Percentiles rank a stretch among this genome's conserved stretches.
Conservation (phyloP, 2,113 vertebrate genomes). For the Phalacrocorax brasilianus region DNA sequence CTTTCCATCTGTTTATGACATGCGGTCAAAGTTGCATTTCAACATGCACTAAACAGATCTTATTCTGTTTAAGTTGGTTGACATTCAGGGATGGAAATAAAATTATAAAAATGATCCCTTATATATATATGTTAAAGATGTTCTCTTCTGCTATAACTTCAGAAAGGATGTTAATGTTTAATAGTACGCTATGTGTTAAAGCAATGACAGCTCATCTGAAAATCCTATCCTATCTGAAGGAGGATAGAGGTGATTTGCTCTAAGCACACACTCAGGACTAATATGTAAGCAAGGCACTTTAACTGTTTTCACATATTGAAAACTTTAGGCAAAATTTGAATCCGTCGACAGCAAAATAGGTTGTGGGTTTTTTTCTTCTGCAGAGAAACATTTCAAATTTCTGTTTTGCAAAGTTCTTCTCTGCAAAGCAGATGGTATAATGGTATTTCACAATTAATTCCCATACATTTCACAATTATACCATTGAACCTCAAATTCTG, state of each 20-base stretch:
- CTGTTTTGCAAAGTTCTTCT: background rate
- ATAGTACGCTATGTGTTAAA: no score
- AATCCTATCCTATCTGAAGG: background rate
- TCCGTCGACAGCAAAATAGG: background rate
- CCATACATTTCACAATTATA: background rate
- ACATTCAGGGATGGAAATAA: conserved; percentile 32
- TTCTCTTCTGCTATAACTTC: background rate
- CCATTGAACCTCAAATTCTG: background rate
- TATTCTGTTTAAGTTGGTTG: conserved; percentile 47
- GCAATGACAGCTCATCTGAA: background rate
- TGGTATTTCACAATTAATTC: no score
- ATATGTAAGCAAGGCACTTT: background rate
- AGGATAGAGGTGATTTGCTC: background rate
- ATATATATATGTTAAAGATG: background rate
- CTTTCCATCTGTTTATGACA: conserved; percentile 42
- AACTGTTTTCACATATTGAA: background rate
- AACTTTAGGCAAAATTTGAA: background rate
- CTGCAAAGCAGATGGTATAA: background rate
- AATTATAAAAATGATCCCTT: conserved; percentile 21
- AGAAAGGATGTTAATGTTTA: background rate
- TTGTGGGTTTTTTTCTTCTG: background rate
- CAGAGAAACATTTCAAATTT: background rate
- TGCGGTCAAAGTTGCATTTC: conserved; percentile 8
- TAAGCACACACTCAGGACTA: background rate
- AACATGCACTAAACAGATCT: conserved; percentile 45